Evolutionary conservation across 2,797 vertebrate genomes (phyloP), one percentile per base, ranked within the genome.

Genomic region (Semaprochilodus insignis): DNA sequence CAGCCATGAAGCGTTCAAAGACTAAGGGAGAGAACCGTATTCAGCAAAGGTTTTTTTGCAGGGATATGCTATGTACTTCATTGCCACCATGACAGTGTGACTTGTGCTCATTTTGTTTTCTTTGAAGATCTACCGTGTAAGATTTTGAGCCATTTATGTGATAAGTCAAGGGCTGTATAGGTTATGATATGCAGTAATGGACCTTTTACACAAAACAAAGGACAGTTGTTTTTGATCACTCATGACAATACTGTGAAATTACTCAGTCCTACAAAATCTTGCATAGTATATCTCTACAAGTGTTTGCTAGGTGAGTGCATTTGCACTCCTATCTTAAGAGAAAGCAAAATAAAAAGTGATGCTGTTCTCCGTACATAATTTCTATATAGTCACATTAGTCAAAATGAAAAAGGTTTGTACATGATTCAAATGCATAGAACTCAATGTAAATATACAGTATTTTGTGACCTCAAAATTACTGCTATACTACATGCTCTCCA

Each of bases 401-500:
- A 1, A 27, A 57, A 34, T 13, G 23, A 17, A 23, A 44, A 8
- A 51, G 25, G 31, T 59, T 74, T 74, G 72, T 59, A 59, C 31
- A 59, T 73, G 71, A 36, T 63, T 65, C 72, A 54, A 52, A 54
- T 19, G 44, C 52, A 6, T 14, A 75, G 27, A 60, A 48, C 54
- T 77, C 51, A 57, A 72, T 82, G 81, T 82, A 82, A 82, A 82
- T 82, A 82, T 77, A 77, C 51, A 69, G 27, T 75, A 44, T 44
- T 69, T 62, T 55, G 34, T 77, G 31, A 76, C 65, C 73, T 81
- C 55, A 70, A 19, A 62, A 52, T 40, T 34, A 71, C 44, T 48
- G 40, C 60, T 55, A 55, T 74, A 36, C 27, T n/a, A 51, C 57
- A 27, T 69, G 69, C 60, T 59, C n/a, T 15, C 52, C 17, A 55